Evolutionary conservation across 2,888 invertebrate genomes (phyloP).

Genomic region (Actias luna): DNA sequence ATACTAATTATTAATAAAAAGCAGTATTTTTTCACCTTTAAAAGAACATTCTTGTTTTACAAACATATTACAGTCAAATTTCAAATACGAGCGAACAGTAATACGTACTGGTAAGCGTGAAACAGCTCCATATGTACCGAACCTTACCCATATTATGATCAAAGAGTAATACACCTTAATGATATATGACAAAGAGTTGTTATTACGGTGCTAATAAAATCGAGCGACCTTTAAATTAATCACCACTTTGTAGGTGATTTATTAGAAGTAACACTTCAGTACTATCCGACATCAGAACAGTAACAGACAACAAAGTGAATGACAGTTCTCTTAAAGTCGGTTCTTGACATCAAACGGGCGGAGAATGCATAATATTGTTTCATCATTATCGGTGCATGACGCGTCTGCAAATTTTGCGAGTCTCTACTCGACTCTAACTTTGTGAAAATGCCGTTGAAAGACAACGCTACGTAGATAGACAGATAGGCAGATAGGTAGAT

Average conservation of each 20-base stretch:
- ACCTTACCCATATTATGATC: neutral
- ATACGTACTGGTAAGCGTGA: neutral
- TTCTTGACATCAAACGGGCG: neutral
- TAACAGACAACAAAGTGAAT: conserved; percentile 3
- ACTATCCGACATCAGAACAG: conserved; percentile 38
- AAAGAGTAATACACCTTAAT: conserved; percentile 1
- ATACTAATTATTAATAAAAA: too few relatives aligned
- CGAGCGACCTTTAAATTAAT: conserved; percentile 56
- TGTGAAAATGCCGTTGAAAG: too few relatives aligned
- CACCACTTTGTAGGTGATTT: conserved; percentile 55
- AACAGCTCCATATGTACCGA: neutral
- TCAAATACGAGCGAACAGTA: conserved; percentile 20
- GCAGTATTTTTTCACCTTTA: too few relatives aligned
- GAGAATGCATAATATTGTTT: too few relatives aligned
- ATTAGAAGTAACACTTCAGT: conserved; percentile 58
- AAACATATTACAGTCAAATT: too few relatives aligned
- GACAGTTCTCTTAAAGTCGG: neutral
- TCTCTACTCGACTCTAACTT: too few relatives aligned
- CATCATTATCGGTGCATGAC: too few relatives aligned
- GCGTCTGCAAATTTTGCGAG: too few relatives aligned
- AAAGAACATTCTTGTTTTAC: too few relatives aligned
- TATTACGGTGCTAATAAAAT: conserved; percentile 19
- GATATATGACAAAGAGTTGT: neutral
- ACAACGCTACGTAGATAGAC: too few relatives aligned
- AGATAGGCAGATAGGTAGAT: too few relatives aligned